Evolutionary conservation across 1,140 invertebrate genomes (phyloP).

Genomic region (Zaprionus camerounensis): DNA sequence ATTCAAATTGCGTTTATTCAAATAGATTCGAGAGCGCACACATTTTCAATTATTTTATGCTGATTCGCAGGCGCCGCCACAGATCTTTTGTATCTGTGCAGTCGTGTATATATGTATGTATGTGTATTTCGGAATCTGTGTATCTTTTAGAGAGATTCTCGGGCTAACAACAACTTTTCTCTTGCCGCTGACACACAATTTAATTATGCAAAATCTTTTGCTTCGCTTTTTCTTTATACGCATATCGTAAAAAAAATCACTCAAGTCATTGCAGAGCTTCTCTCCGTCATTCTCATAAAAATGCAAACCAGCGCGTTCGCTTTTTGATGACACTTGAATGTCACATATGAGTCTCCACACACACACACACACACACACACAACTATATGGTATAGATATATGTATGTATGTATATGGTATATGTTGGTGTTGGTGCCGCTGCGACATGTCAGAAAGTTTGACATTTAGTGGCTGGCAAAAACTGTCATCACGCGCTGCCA

Average conservation of each 20-base stretch:
- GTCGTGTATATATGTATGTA: constrained; percentile 24
- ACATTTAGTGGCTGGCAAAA: constrained; percentile 82
- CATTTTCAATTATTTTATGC: constrained; percentile 82
- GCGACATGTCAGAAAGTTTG: constrained; percentile 71
- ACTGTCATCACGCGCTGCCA: constrained; percentile 68
- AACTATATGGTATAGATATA: neutral
- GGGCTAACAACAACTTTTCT: constrained; percentile 32
- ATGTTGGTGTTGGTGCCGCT: constrained; percentile 32
- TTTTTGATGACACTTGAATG: constrained; percentile 79
- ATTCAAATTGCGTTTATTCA: constrained; percentile 83
- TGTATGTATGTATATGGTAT: constrained; percentile 2
- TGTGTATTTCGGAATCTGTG: constrained; percentile 13
- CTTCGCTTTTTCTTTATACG: constrained; percentile 36
- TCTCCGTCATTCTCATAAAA: constrained; percentile 79
- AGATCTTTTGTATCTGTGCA: constrained; percentile 66
- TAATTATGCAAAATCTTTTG: constrained; percentile 78
- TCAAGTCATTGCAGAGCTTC: constrained; percentile 66
- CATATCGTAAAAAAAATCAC: constrained; percentile 52
- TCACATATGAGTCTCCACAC: constrained; percentile 67
- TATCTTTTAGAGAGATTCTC: constrained; percentile 45
- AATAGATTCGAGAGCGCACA: constrained; percentile 73
- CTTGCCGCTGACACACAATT: constrained; percentile 55
- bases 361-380: neutral
- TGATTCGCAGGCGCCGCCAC: constrained; percentile 65
- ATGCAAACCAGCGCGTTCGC: constrained; percentile 71